Conservation (phyloP, 1,140 invertebrate species). For the Sinella curviseta region DNA sequence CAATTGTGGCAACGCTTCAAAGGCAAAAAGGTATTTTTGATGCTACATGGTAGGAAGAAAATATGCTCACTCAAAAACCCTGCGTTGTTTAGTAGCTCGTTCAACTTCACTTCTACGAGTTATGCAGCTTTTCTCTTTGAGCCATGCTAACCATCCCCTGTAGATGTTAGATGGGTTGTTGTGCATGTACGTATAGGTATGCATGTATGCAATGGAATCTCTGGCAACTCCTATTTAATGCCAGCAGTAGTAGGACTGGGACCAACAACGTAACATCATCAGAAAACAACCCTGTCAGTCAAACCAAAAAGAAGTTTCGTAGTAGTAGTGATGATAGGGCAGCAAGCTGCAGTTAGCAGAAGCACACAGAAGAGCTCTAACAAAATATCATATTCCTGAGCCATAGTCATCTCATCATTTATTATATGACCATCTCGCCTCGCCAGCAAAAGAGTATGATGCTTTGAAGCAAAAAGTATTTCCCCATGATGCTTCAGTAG, state of each 20-base stretch:
- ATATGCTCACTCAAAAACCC: background rate
- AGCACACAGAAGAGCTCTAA: background rate
- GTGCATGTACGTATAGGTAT: background rate
- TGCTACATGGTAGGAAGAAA: background rate
- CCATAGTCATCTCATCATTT: background rate
- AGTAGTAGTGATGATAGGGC: background rate
- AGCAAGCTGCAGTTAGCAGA: background rate
- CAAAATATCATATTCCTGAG: background rate
- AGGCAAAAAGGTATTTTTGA: background rate
- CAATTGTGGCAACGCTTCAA: background rate
- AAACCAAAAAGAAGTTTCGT: background rate
- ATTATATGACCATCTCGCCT: background rate
- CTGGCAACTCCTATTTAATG: background rate
- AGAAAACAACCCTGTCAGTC: constrained; percentile 8
- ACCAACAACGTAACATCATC: background rate
- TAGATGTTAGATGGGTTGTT: background rate
- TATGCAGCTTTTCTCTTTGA: background rate
- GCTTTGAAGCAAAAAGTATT: constrained; percentile 5
- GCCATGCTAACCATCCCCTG: background rate
- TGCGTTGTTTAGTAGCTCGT: background rate
- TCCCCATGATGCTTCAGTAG: constrained; percentile 4
- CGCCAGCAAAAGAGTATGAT: background rate
- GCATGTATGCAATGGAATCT: background rate
- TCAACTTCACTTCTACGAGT: background rate
- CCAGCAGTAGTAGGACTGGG: background rate